Evolutionary conservation across 1,140 invertebrate species (phyloP), one percentile per base, ranked within the genome.

Genomic region (Drosophila bocki): DNA sequence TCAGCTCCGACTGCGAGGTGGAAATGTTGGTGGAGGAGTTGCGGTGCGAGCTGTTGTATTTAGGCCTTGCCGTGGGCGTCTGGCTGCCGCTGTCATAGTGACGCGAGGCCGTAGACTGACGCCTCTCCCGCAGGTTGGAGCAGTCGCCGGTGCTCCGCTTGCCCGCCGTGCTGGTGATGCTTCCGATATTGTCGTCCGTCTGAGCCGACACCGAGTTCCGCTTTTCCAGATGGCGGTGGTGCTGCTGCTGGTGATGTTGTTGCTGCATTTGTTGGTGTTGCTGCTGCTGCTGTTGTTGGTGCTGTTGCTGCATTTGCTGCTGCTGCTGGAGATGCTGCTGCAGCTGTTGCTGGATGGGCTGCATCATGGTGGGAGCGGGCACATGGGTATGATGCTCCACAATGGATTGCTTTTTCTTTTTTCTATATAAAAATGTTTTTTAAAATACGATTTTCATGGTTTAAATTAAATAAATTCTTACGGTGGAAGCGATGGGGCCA

Each of bases 1-100:
- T 93, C 42, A 93, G 65, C 71, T 93, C 92, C 41, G 78, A 88
- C 42, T 93, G 91, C 7, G 92, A 93, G 45, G 83, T 86, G 56
- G 91, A 91, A 47, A 92, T 88, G 56, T 92, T 91, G 44, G 90
- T 92, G 37, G 80, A 86, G 57, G 91, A 93, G 51, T 92, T 92
- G 26, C 82, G 81, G 57, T 90, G 87, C 39, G 90, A 85, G 65
- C 74, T 86, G 54, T 79, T 78, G 57, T 91, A 82, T 65, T 93
- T 93, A n/a, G 92, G 72, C 75, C 81, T 74, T 7, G 90, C 60
- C 15, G 90, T 92, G 26, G 91, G 81, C 12, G 90, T 91, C 51
- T 92, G 91, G 50, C 82, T 91, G 7, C 87, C 88, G 50, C 80
- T 91, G 22, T 93, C 92, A 42, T 92, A 88, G 59, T 92, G 91